Evolutionary conservation across 2,888 invertebrate genomes (phyloP), one percentile per base, ranked within the genome.

Genomic region (Sepioteuthis lessoniana): DNA sequence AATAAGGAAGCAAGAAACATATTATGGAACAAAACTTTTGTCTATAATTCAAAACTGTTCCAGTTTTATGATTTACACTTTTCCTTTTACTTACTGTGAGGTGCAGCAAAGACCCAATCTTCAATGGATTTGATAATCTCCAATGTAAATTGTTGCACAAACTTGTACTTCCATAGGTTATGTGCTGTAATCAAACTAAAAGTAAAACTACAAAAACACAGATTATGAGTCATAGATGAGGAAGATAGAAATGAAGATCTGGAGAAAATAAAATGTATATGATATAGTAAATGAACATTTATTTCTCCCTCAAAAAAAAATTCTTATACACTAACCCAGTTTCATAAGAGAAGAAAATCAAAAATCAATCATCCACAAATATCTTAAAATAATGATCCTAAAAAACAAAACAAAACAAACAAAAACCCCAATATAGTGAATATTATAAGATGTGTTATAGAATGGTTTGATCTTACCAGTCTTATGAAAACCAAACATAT

Each of bases 101-200:
- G 76, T 76, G 76, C n/a, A 76, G n/a, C 10, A 55, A 35, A 35
- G n/a, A 76, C 16, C 76, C 76, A n/a, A n/a, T 76, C n/a, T 76
- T 76, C 76, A n/a, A 76, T 76, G 76, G n/a, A 76, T 76, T 76
- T n/a, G 10, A 25, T 31, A 76, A 76, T 76, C n/a, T 76, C n/a
- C 76, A 76, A n/a, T 76, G n/a, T 76, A 76, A 13, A 76, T n/a
- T 76, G 76, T 76, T 76, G n/a, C 76, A 76, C 76, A 76, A 76
- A 76, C 13, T 16, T 76, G 76, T 35, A n/a, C n/a, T 76, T 13
- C 76, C n/a, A n/a, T 76, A 31, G 76, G 76, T 8, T n/a, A n/a
- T 76, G 76, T 76, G 76, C 76, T 76, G 76, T 76, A 76, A 76
- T 35, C 76, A 76, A 76, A 35, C 76, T 76, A 76, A 76, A 76